Conservation (phyloP, 2,797 vertebrate species). For the Ambastaia sidthimunki region DNA sequence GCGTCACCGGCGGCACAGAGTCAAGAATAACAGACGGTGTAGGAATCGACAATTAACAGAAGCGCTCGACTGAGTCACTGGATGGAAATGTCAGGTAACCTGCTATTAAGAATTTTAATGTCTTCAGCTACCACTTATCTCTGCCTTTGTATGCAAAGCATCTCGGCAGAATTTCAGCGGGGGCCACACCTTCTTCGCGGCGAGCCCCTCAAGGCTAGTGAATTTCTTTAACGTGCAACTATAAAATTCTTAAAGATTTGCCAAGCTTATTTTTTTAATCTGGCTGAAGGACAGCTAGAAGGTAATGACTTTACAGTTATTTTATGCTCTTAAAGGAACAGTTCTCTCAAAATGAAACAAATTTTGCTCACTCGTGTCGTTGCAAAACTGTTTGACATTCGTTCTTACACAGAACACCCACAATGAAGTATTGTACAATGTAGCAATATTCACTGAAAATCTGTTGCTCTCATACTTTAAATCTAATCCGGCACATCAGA, state of each 20-base stretch:
- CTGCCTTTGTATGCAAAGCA: conserved; percentile 45
- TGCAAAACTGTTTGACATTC: too few relatives aligned
- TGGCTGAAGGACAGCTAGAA: neutral
- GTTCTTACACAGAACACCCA: too few relatives aligned
- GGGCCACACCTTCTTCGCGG: neutral
- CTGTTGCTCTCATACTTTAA: too few relatives aligned
- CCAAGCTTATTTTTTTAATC: conserved; percentile 13
- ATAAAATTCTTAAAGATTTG: neutral
- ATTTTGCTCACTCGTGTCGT: too few relatives aligned
- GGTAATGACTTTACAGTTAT: neutral
- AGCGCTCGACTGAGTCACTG: conserved; percentile 54
- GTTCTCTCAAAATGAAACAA: too few relatives aligned
- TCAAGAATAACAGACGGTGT: too few relatives aligned
- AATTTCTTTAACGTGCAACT: conserved; percentile 7
- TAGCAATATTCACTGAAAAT: too few relatives aligned
- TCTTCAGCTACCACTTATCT: conserved; percentile 44
- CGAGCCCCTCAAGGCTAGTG: conserved; percentile 17
- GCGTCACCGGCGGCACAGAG: neutral
- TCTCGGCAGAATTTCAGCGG: neutral
- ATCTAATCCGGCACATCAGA: too few relatives aligned
- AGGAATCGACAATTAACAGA: conserved; percentile 4
- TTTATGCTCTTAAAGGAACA: neutral
- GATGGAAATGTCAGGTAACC: conserved; percentile 58
- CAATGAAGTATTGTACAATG: too few relatives aligned
- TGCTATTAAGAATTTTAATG: conserved; percentile 57